Conservation (phyloP, 2,113 vertebrate species). For the Calidris pygmaea region DNA sequence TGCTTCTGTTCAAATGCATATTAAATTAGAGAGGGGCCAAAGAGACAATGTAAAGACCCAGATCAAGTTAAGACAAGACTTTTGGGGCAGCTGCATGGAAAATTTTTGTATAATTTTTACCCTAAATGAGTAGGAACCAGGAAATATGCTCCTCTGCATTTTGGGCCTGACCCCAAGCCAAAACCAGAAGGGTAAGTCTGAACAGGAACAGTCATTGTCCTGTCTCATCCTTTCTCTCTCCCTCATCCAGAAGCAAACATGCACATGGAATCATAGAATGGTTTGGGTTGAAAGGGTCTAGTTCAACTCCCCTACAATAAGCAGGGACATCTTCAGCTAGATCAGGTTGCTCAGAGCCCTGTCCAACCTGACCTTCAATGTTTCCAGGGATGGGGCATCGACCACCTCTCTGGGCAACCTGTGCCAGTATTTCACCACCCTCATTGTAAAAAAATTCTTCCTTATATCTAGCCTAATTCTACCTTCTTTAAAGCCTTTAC, state of each 20-base stretch:
- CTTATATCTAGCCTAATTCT: neutral
- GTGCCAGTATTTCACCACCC: neutral
- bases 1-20: constrained; percentile 55
- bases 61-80: constrained; percentile 48
- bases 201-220: neutral
- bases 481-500: neutral
- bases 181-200: neutral
- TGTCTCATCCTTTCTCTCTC: neutral
- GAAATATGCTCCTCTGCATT: neutral
- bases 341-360: neutral
- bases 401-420: neutral
- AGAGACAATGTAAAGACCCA: constrained; percentile 7
- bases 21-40: constrained; percentile 42
- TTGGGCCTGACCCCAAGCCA: neutral
- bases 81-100: neutral
- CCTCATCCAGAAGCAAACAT: neutral
- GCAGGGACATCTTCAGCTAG: neutral
- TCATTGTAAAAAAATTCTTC: neutral
- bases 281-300: neutral
- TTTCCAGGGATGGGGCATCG: neutral
- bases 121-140: neutral
- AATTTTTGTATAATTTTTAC: neutral
- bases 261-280: neutral
- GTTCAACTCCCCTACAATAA: neutral
- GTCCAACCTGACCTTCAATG: neutral